Percentiles rank a stretch among this genome's conserved stretches.
Evolutionary conservation across 2,797 vertebrate species (phyloP).

Genomic region (Nasua narica): DNA sequence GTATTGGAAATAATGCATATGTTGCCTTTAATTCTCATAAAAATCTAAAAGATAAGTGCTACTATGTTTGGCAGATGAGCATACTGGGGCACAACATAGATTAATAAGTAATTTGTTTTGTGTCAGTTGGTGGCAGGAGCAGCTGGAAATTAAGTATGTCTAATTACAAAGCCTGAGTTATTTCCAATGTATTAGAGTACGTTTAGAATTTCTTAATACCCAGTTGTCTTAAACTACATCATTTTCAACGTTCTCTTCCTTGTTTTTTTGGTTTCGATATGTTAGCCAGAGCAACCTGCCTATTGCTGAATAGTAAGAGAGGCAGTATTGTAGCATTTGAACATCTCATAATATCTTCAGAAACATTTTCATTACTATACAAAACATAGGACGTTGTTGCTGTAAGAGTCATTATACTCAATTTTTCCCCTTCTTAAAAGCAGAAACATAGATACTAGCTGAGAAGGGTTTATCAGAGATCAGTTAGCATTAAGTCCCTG

Average conservation of each 20-base stretch:
- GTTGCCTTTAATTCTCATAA: not conserved
- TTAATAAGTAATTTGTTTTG: not conserved
- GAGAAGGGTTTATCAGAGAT: not conserved
- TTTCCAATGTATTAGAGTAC: not conserved
- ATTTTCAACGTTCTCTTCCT: not conserved
- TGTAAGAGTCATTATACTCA: not conserved
- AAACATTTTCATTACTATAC: not conserved
- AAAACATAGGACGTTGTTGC: not conserved
- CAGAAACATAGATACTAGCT: not conserved
- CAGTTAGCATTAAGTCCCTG: not conserved
- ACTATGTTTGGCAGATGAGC: not conserved
- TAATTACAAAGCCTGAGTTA: not conserved
- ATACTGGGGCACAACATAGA: not conserved
- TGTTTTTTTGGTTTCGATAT: not conserved
- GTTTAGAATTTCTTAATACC: not conserved
- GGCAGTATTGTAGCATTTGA: not conserved
- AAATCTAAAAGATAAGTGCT: not conserved
- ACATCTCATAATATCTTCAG: slow-evolving; percentile 31
- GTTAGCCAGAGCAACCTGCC: not conserved
- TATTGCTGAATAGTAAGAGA: not conserved
- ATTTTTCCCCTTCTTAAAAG: not conserved
- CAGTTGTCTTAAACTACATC: not conserved
- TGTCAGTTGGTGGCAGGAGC: not conserved
- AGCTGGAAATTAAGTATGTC: not conserved
- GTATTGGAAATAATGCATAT: not conserved